Percentiles rank a stretch among this genome's conserved stretches.
These are phyloP conservation scores for Manis crassicaudata DNA, from an alignment of 2,797 vertebrate genomes.

Conservation along the genomic window DNA sequence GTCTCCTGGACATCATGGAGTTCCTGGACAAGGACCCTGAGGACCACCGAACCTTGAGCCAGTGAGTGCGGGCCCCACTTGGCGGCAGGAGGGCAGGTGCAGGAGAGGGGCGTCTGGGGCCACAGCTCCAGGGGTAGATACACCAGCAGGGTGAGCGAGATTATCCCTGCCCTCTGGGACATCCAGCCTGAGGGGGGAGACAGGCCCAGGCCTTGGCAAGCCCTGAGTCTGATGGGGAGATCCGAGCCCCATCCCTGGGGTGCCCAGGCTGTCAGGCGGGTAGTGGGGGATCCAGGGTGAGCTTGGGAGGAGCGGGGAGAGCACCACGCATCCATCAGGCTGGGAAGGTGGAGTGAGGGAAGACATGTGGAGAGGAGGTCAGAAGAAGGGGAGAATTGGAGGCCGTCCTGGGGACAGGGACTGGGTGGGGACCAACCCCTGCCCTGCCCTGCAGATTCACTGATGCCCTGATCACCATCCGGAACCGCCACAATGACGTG, in stretches of 20 bases:
- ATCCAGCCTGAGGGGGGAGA: not conserved
- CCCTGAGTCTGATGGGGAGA: not conserved
- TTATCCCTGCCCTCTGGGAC: not conserved
- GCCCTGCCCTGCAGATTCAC: slow-evolving; percentile 88
- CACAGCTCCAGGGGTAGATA: not conserved
- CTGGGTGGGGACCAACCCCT: not conserved
- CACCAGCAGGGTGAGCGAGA: not conserved
- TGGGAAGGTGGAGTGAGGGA: not conserved
- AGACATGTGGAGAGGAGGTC: not conserved
- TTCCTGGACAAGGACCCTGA: slow-evolving; percentile 93
- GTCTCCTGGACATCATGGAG: slow-evolving; percentile 95
- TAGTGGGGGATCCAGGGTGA: not conserved
- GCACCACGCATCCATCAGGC: fast-evolving
- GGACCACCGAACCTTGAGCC: slow-evolving; percentile 90
- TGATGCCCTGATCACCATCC: slow-evolving; percentile 92
- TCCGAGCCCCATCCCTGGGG: not conserved
- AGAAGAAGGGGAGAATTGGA: not conserved
- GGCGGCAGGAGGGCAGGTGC: not conserved
- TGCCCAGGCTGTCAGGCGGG: not conserved
- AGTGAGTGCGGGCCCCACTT: slow-evolving; percentile 87
- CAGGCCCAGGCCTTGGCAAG: not conserved
- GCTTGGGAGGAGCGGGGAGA: not conserved
- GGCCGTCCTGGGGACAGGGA: not conserved
- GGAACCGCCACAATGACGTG: slow-evolving; percentile 97
- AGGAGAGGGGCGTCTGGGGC: not conserved